Conservation (phyloP, 2,113 vertebrate species). For the Cariama cristata region DNA sequence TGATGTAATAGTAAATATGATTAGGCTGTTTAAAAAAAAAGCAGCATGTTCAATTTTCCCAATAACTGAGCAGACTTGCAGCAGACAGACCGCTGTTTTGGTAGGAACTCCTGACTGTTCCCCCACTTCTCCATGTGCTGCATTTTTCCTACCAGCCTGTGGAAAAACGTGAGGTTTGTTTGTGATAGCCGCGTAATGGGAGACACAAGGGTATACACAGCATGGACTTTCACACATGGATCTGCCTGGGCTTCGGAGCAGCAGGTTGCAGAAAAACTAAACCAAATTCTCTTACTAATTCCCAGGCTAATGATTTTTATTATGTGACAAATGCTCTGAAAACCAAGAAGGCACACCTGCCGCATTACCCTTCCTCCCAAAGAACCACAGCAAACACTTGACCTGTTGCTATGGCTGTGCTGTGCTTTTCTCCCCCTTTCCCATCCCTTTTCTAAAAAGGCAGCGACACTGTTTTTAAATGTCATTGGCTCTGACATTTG, state of each 20-base stretch:
- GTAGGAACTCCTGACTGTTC: background rate
- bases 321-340: background rate
- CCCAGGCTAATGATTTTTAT: background rate
- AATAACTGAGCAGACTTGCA: slow-evolving; percentile 10
- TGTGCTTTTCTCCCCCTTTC: background rate
- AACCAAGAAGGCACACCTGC: fast-evolving
- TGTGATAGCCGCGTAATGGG: background rate
- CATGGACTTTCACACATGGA: background rate
- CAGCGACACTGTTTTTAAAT: background rate
- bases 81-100: background rate
- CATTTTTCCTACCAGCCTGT: background rate
- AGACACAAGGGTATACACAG: background rate
- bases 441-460: background rate
- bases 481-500: background rate
- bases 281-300: background rate
- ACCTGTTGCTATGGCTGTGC: slow-evolving; percentile 49
- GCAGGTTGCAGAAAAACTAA: background rate
- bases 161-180: background rate
- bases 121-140: background rate
- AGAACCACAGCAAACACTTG: background rate
- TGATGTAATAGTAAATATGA: slow-evolving; percentile 57
- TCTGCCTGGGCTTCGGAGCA: background rate
- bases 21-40: slow-evolving; percentile 48
- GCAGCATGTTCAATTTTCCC: slow-evolving; percentile 27
- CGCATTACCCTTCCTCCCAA: background rate